Base-by-base conservation (phyloP, 2,113 vertebrate species). In the Calonectris borealis region DNA sequence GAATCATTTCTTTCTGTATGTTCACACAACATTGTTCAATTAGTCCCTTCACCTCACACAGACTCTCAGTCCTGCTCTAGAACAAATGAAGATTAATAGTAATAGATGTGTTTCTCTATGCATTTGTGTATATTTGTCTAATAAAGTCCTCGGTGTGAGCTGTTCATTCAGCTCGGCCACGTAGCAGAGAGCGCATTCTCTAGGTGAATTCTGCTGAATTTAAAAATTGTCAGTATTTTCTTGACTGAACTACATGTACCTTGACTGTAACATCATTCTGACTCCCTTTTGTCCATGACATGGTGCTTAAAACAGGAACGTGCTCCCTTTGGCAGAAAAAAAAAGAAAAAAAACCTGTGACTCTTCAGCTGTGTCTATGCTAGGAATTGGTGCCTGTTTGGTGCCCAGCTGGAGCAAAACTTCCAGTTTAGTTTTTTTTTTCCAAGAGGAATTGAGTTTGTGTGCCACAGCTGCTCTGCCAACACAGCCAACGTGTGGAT, bases 221-320 rank as follows among this genome's bases (percentile, higher is more conserved):
- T 66, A 85, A 76, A 36, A 90, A 60, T 48, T 85, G 18, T 34
- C 36, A 29, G 27, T 85, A 20, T 91, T 94, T 94, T 93, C 34
- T 27, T 87, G 52, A 68, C 61, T 84, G 46, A 87, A 55, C 38
- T 68, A 46, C 26, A 26, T 16, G 13, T 32, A 3, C 34, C 29
- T 72, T 48, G 65, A 49, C 78, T 46, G 16, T 55, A 68, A 48
- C 1, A 0, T 70, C 44, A 25, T 72, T 62, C 65, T 82, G 65
- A 16, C 34, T 92, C 20, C 22, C n/a, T 93, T 87, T 51, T 89
- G 44, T 49, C 65, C 18, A 12, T 34, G 15, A 34, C 4, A 2
- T 22, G 26, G 10, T 64, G 71, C 24, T 48, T 65, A 36, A 79
- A 93, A 66, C 5, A 88, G 44, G 20, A 90, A 60, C 2, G 5